Evolutionary conservation across 2,888 invertebrate genomes (phyloP), one percentile per base, ranked within the genome.

Genomic region (Marasmarcha lunaedactyla): DNA sequence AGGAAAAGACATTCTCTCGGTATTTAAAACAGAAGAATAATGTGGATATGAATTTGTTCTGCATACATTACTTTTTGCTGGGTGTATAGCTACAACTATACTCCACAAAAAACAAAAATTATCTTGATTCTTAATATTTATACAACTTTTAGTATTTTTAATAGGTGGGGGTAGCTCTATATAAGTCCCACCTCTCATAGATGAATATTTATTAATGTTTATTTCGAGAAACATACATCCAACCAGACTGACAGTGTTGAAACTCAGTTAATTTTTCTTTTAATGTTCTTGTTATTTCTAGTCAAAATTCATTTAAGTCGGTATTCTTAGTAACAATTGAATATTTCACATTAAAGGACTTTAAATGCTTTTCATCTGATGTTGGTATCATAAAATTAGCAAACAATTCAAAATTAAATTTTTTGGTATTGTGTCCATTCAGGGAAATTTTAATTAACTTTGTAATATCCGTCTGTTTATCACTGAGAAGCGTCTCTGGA

Each of bases 351-450:
- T 41, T 42, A 40, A 44, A 46, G 12, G 46, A 46, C 20, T 46
- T 46, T 1, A 43, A 15, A 11, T 42, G 35, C 5, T 41, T 26
- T 6, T 43, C 40, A 34, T 36, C 26, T 12, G 40, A 34, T 14
- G 15, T 38, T 4, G 38, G 33, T 9, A 39, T 13, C 10, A 15
- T 12, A 26, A 42, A 39, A 33, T 39, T 36, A 34, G 36, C 36
- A 40, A 46, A 42, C 1, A 46, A 20, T 27, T 46, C 42, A 37
- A 43, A 46, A 12, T 46, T 41, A 2, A 46, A 6, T 38, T 44
- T 46, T 15, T 42, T 14, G 36, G 33, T 27, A 14, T 34, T 15
- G 39, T 44, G 20, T 36, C 40, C 35, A 7, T 1, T 25, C 7
- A 45, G 42, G 27, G 35, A 14, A 13, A 41, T 39, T 6, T 42